Evolutionary conservation across 2,888 invertebrate genomes (phyloP), one percentile per base, ranked within the genome.

Genomic region (Drosophila nr. perissopoda): DNA sequence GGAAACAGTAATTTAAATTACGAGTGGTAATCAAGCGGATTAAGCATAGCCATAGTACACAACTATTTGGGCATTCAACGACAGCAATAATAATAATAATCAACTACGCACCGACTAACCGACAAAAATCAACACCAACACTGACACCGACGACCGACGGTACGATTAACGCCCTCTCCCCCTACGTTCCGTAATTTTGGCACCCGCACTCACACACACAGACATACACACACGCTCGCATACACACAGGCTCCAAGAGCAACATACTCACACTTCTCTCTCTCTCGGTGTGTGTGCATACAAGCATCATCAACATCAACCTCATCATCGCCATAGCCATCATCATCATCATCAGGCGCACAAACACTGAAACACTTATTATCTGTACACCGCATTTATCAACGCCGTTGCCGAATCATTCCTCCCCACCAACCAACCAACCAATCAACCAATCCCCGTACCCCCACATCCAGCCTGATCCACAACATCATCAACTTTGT

Each of bases 1-100:
- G 69, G 83, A 81, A 89, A 81, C 71, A 75, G 72, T 85, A 46
- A 85, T 85, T 84, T 76, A 72, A 90, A 90, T 86, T 83, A 64
- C 74, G 71, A 78, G 87, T 88, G 87, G 71, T 76, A 67, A 81
- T 78, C 76, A 81, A 89, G 82, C 77, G 71, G 74, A 88, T 82
- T 70, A 70, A 64, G 77, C 82, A 63, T 60, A 57, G 78, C 79
- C 61, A 69, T 34, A 78, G 63, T 54, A 36, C 70, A 75, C 73
- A 75, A 62, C 65, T 70, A 66, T 81, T 79, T 74, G 74, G 72
- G 83, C 75, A 52, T 61, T 65, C 29, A 40, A 31, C 74, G 70
- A 54, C 46, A 67, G 54, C 53, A 72, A 62, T 53, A 74, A 76
- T 46, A 81, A 61, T 53, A 79, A 67, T 36, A 65, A 66, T 66